These are phyloP conservation scores for Lepus americanus DNA, from an alignment of 2,113 vertebrate species.

Conservation along the genomic window DNA sequence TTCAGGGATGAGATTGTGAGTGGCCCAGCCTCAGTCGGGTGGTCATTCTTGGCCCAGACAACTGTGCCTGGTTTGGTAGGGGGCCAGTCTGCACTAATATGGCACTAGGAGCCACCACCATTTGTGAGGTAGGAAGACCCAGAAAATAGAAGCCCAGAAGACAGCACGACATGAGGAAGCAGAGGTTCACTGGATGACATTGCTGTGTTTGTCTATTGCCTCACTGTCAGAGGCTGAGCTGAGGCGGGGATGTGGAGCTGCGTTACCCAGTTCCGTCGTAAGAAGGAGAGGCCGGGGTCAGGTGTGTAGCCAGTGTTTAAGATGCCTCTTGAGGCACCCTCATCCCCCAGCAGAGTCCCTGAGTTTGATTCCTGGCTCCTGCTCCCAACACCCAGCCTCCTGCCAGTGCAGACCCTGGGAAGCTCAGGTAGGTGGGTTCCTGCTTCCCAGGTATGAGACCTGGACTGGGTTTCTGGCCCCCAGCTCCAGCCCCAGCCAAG, in stretches of 20 bases:
- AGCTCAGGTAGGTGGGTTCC: no score
- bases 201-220: constrained; percentile 11
- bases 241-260: not conserved
- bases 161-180: not conserved
- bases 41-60: not conserved
- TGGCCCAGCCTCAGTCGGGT: not conserved
- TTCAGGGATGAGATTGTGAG: not conserved
- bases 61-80: not conserved
- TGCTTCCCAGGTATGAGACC: no score
- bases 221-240: constrained; percentile 32
- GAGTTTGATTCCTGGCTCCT: no score
- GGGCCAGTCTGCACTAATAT: not conserved
- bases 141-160: not conserved
- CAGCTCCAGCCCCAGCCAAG: no score
- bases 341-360: no score
- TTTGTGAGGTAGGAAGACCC: not conserved
- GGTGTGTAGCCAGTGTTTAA: no score
- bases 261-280: not conserved
- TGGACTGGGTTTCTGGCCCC: no score
- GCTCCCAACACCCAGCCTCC: no score
- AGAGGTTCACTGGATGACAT: not conserved
- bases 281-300: not conserved
- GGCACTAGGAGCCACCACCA: not conserved
- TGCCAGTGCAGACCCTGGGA: no score
- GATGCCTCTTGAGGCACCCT: no score